A percentile compares a stretch with the other conserved stretches of the same genome.
Evolutionary conservation across 2,797 vertebrate genomes (phyloP).

Genomic region (Sternarchorhynchus goeldii): DNA sequence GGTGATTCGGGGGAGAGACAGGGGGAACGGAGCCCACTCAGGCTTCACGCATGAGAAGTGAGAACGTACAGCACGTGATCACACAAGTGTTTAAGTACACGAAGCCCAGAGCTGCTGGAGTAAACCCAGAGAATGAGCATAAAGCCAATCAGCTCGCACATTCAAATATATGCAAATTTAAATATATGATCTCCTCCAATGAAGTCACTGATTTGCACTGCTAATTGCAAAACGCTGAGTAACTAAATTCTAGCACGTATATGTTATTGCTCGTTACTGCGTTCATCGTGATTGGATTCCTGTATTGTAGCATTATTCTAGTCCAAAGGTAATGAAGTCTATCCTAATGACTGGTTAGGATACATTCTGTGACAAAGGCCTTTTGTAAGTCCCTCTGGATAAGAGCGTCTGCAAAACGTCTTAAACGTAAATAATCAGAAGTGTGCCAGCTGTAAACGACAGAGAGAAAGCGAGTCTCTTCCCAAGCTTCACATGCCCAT

Average conservation of each 20-base stretch:
- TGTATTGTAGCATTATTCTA: no score
- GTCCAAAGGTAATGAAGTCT: no score
- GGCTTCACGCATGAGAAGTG: slow-evolving; percentile 51
- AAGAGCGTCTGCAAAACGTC: no score
- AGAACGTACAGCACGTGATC: slow-evolving; percentile 57
- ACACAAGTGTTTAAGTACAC: slow-evolving; percentile 53
- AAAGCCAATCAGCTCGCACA: slow-evolving; percentile 33
- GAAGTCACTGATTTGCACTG: background rate
- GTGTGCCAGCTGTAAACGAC: no score
- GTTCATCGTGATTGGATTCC: no score
- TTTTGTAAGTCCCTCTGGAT: no score
- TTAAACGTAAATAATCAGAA: no score
- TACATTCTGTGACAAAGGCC: no score
- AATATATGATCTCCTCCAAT: slow-evolving; percentile 2
- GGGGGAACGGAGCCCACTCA: background rate
- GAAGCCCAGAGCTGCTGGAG: slow-evolving; percentile 53
- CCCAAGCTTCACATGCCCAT: background rate
- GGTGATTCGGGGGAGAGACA: slow-evolving; percentile 36
- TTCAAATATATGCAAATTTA: slow-evolving; percentile 25
- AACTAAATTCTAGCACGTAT: no score
- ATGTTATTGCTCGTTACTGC: no score
- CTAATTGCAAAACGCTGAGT: background rate
- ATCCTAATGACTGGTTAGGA: no score
- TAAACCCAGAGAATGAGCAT: slow-evolving; percentile 41
- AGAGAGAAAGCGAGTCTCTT: background rate